Conservation (phyloP, 2,797 vertebrate genomes). For the Eurystomus glaucurus region DNA sequence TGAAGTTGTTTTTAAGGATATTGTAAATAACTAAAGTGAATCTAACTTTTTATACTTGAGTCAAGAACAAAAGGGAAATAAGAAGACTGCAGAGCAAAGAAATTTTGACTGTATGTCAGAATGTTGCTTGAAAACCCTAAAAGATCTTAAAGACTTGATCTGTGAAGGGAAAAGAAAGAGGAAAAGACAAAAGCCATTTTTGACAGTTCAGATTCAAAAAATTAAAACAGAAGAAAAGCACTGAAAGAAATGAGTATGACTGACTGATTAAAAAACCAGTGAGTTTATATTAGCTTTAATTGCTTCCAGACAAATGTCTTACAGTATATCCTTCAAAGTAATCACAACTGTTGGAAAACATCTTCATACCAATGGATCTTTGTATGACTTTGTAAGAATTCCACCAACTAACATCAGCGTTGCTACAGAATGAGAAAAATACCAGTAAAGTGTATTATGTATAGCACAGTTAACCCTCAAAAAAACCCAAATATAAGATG, state of each 20-base stretch:
- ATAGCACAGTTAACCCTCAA: background rate
- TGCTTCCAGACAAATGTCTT: conserved; percentile 47
- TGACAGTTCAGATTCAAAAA: background rate
- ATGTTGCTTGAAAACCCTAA: background rate
- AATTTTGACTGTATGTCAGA: conserved; percentile 1
- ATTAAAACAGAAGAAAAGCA: background rate
- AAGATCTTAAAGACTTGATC: background rate
- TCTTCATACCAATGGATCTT: background rate
- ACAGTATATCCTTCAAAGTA: background rate
- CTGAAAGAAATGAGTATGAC: background rate
- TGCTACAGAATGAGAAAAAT: background rate
- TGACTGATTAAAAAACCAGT: conserved; percentile 23
- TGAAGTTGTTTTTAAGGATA: background rate
- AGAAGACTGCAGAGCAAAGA: background rate
- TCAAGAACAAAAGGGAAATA: conserved; percentile 1
- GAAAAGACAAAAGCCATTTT: background rate
- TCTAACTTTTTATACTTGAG: background rate
- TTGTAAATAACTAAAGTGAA: conserved; percentile 16
- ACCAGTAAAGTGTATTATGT: background rate
- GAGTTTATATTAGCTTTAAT: conserved; percentile 35
- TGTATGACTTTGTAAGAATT: background rate
- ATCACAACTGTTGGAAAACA: conserved; percentile 16
- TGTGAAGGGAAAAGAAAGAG: background rate
- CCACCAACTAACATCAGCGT: background rate
- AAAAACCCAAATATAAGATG: background rate